Evolutionary conservation across 2,888 invertebrate species (phyloP).

Genomic region (Eilema sororculum): DNA sequence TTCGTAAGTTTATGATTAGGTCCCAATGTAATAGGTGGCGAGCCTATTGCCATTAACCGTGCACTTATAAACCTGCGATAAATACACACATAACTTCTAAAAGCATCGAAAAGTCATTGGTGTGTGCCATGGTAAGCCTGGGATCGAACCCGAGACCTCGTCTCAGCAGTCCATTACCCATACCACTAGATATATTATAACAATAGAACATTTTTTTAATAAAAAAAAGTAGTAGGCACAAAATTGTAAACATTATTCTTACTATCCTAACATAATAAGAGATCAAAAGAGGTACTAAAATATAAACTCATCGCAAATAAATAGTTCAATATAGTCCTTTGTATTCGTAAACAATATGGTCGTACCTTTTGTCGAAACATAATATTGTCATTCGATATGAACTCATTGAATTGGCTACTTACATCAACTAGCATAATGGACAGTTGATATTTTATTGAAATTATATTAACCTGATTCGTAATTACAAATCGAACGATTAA

Average conservation of each 20-base stretch:
- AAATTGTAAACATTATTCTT: neutral
- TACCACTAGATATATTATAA: too few relatives aligned
- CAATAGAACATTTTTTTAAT: too few relatives aligned
- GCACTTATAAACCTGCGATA: too few relatives aligned
- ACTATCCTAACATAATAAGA: neutral
- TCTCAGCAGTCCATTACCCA: too few relatives aligned
- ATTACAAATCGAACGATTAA: constrained; percentile 32
- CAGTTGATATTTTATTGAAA: neutral
- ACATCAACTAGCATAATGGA: constrained; percentile 29
- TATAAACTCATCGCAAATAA: neutral
- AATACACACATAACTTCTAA: too few relatives aligned
- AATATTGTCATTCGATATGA: constrained; percentile 34
- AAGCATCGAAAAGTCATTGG: too few relatives aligned
- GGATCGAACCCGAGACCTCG: too few relatives aligned
- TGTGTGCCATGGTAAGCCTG: too few relatives aligned
- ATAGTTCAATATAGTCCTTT: neutral
- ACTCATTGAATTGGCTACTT: constrained; percentile 29
- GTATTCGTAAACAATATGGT: neutral
- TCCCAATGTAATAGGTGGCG: too few relatives aligned
- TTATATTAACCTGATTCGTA: constrained; percentile 13
- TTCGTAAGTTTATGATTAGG: too few relatives aligned
- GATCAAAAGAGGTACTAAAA: neutral
- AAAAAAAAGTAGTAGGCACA: neutral
- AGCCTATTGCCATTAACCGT: too few relatives aligned
- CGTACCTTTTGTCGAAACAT: neutral